Conservation (phyloP, 2,797 vertebrate species). For the Hydrolagus colliei region DNA sequence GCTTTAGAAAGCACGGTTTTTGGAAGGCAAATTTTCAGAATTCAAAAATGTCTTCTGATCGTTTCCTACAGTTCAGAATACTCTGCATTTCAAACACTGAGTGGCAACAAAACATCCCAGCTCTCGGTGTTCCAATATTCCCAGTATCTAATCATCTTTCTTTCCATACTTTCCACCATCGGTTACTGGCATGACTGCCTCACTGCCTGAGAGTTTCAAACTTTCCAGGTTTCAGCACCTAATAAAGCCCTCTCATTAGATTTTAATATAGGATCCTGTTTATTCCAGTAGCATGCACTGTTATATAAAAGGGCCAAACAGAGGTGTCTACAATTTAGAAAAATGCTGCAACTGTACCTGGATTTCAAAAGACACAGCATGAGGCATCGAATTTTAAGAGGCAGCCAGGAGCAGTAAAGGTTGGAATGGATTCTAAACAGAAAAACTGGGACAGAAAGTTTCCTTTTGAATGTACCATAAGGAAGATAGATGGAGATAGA, state of each 20-base stretch:
- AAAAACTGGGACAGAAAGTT: not conserved
- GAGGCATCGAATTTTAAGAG: not conserved
- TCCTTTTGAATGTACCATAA: not conserved
- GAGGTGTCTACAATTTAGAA: not conserved
- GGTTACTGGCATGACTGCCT: not conserved
- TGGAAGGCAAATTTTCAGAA: not conserved
- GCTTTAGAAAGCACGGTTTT: not conserved
- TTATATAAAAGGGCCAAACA: not conserved
- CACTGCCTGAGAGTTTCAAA: constrained; percentile 11
- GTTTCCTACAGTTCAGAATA: not conserved
- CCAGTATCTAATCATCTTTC: not conserved
- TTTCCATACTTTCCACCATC: not conserved
- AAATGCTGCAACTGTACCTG: not conserved
- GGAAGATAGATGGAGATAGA: not conserved
- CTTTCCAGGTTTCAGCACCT: not conserved
- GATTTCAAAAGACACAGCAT: not conserved
- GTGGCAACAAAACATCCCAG: not conserved
- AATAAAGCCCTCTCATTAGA: not conserved
- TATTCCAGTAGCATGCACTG: constrained; percentile 1
- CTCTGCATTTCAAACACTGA: not conserved
- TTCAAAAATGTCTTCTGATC: not conserved
- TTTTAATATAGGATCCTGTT: not conserved
- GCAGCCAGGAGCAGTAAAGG: not conserved
- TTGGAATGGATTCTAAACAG: not conserved
- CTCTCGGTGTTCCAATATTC: not conserved